Evolutionary conservation across 1,140 invertebrate species (phyloP).

Genomic region (Panulirus ornatus): DNA sequence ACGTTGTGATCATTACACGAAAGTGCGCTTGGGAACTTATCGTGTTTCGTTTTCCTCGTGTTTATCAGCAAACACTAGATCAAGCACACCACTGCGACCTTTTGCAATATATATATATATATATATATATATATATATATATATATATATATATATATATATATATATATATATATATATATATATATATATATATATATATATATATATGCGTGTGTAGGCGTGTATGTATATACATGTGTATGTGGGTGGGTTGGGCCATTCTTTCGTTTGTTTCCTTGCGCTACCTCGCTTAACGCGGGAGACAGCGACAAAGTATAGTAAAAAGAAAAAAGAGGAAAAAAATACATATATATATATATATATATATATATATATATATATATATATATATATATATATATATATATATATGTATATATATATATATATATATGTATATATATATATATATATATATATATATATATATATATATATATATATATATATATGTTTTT

Average conservation of each 20-base stretch:
- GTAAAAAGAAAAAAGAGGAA: too few relatives aligned
- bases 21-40: too few relatives aligned
- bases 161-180: conserved; percentile 36
- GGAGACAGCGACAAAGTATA: too few relatives aligned
- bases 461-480: not conserved
- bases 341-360: not conserved
- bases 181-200: conserved; percentile 31
- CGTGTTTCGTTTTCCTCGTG: too few relatives aligned
- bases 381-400: not conserved
- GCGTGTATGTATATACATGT: not conserved
- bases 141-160: conserved; percentile 37
- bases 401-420: not conserved
- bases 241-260: not conserved
- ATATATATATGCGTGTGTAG: not conserved
- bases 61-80: too few relatives aligned
- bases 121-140: conserved; percentile 28
- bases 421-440: conserved; percentile 23
- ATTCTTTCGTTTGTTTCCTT: not conserved
- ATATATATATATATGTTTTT: not conserved
- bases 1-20: too few relatives aligned
- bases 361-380: conserved; percentile 3
- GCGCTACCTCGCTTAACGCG: too few relatives aligned
- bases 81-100: too few relatives aligned
- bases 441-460: conserved; percentile 25
- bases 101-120: conserved; percentile 35